A percentile compares a stretch with the other conserved stretches of the same genome.
Evolutionary conservation across 53 echinoderm and acorn worm genomes (phyloP).

Genomic region (Henricia sp.): DNA sequence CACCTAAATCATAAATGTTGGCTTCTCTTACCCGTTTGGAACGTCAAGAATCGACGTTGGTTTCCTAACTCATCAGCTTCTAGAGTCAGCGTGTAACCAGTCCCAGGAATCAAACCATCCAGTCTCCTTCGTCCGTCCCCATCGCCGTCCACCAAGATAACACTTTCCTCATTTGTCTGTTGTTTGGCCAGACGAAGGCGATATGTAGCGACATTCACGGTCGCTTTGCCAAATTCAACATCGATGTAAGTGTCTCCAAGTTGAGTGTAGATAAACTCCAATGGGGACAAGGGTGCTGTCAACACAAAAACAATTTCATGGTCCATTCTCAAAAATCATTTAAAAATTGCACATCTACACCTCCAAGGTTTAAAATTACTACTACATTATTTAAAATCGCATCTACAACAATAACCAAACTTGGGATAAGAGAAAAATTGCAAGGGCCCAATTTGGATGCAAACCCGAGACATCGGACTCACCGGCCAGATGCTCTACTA

Average conservation of each 20-base stretch:
- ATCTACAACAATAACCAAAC: too few species aligned
- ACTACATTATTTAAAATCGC: too few species aligned
- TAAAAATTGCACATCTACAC: too few species aligned
- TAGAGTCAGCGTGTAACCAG: constrained; percentile 7
- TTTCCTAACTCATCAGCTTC: not conserved
- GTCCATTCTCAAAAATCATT: too few species aligned
- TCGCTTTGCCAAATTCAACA: constrained; percentile 37
- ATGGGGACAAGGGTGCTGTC: not conserved
- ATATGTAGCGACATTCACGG: not conserved
- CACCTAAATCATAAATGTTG: too few species aligned
- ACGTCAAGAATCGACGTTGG: not conserved
- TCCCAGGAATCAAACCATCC: constrained; percentile 26
- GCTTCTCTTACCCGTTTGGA: constrained; percentile 7
- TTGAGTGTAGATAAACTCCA: constrained; percentile 39
- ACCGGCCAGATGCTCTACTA: too few species aligned
- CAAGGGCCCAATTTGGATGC: too few species aligned
- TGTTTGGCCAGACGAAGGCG: not conserved
- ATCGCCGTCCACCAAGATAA: not conserved
- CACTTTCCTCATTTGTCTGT: not conserved
- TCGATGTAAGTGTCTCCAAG: constrained; percentile 28
- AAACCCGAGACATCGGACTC: too few species aligned
- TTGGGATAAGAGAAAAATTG: too few species aligned
- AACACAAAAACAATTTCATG: too few species aligned
- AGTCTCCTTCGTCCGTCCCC: constrained; percentile 8
- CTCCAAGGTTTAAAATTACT: too few species aligned